phyloP scores from a whole-genome alignment of 2,888 invertebrate genomes.

The Harpagoxenus sublaevis region DNA sequence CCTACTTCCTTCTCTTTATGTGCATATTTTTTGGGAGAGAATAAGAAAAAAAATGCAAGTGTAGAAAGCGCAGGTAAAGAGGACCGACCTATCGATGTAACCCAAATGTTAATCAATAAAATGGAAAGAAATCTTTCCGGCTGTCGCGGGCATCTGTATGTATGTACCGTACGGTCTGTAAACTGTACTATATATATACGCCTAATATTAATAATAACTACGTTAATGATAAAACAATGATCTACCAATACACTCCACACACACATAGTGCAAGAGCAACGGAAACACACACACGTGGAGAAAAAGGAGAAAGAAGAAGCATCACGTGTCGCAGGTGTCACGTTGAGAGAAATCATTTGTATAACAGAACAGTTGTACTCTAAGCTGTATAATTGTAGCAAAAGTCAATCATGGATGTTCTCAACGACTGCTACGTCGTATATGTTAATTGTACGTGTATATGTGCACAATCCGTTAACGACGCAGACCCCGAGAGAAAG shows the following conservation, averaged over 20 bases:
- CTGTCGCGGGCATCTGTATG: slow-evolving; percentile 78
- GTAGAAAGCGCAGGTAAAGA: not conserved
- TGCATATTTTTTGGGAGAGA: not conserved
- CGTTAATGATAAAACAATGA: slow-evolving; percentile 78
- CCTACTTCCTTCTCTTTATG: not conserved
- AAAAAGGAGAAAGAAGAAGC: not conserved
- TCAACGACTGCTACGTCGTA: slow-evolving; percentile 66
- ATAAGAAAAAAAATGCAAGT: not conserved
- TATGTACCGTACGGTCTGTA: slow-evolving; percentile 84
- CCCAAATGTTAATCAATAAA: slow-evolving; percentile 6
- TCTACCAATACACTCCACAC: slow-evolving; percentile 67
- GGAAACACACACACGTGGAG: slow-evolving; percentile 40
- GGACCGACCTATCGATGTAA: slow-evolving; percentile 12
- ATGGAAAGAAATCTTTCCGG: slow-evolving; percentile 14
- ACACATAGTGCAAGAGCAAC: slow-evolving; percentile 25
- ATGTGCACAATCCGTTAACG: slow-evolving; percentile 50
- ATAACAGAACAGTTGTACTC: slow-evolving; percentile 57
- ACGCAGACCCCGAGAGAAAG: slow-evolving; percentile 30
- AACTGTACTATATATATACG: slow-evolving; percentile 81
- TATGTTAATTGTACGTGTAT: slow-evolving; percentile 71
- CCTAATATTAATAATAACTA: slow-evolving; percentile 82
- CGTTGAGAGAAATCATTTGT: slow-evolving; percentile 73
- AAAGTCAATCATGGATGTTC: slow-evolving; percentile 72
- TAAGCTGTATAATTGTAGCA: slow-evolving; percentile 73
- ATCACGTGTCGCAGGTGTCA: slow-evolving; percentile 69